Evolutionary conservation across 2,113 vertebrate genomes (phyloP).

Genomic region (Gasterosteus aculeatus): DNA sequence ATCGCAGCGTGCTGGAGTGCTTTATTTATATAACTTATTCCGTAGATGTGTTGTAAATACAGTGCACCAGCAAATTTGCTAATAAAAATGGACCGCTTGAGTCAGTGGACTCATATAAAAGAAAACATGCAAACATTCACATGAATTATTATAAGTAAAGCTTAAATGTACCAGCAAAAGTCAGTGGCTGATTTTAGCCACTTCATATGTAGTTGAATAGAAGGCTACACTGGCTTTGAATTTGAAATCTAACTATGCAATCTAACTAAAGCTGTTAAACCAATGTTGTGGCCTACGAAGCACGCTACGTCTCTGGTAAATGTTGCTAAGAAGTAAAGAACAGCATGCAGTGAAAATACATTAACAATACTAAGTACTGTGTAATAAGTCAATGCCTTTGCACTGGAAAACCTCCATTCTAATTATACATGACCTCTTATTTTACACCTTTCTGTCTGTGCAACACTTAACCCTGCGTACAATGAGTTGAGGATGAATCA

Average conservation of each 20-base stretch:
- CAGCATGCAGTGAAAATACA: neutral
- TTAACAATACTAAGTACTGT: neutral
- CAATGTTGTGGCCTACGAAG: neutral
- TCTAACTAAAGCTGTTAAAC: neutral
- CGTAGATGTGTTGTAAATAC: neutral
- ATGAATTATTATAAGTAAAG: neutral
- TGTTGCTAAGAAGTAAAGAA: neutral
- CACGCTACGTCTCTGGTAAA: neutral
- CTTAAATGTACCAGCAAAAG: neutral
- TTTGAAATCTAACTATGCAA: neutral
- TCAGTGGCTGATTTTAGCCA: neutral
- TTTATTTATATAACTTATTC: neutral
- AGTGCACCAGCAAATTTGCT: neutral
- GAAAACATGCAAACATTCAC: neutral
- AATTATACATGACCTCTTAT: neutral
- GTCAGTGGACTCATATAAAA: neutral
- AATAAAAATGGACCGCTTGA: neutral
- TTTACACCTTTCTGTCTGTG: neutral
- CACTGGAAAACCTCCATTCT: neutral
- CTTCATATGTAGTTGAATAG: no score
- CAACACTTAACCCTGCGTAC: neutral
- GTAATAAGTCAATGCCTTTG: neutral
- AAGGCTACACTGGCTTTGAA: neutral
- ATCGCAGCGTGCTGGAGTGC: slow-evolving; percentile 14
- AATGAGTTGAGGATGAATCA: neutral